These are phyloP conservation scores for Junonia oenone DNA, from an alignment of 2,888 invertebrate species.

Conservation along the genomic window DNA sequence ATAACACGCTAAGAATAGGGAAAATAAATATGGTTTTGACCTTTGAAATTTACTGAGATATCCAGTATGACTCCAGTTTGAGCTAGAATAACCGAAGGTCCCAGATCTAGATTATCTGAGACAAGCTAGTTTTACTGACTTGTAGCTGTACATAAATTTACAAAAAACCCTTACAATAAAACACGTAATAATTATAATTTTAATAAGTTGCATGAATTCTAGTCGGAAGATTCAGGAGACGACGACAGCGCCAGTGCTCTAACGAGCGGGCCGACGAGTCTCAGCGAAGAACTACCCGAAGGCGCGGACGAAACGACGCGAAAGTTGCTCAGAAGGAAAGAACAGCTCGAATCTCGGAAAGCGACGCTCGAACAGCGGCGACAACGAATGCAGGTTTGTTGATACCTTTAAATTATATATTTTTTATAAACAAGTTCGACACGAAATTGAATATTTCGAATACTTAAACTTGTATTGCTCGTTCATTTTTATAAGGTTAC, in stretches of 20 bases:
- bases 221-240: conserved; percentile 66
- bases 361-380: conserved; percentile 61
- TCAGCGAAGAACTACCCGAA: conserved; percentile 74
- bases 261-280: conserved; percentile 42
- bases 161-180: no score
- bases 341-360: conserved; percentile 63
- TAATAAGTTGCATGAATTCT: conserved; percentile 1
- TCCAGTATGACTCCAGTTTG: no score
- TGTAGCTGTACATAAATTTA: no score
- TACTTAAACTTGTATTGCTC: no score
- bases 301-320: conserved; percentile 69
- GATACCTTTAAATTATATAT: conserved; percentile 1
- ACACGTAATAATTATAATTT: no score
- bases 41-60: no score
- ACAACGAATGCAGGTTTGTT: conserved; percentile 64
- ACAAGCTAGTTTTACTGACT: no score
- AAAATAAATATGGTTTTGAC: no score
- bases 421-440: background rate
- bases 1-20: no score
- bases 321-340: conserved; percentile 60
- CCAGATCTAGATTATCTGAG: no score
- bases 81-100: no score
- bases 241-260: conserved; percentile 47
- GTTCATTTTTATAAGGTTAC: background rate
- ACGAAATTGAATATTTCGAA: background rate